These are phyloP conservation scores for Callopanchax toddi DNA, from an alignment of 2,113 vertebrate genomes.

Conservation along the genomic window DNA sequence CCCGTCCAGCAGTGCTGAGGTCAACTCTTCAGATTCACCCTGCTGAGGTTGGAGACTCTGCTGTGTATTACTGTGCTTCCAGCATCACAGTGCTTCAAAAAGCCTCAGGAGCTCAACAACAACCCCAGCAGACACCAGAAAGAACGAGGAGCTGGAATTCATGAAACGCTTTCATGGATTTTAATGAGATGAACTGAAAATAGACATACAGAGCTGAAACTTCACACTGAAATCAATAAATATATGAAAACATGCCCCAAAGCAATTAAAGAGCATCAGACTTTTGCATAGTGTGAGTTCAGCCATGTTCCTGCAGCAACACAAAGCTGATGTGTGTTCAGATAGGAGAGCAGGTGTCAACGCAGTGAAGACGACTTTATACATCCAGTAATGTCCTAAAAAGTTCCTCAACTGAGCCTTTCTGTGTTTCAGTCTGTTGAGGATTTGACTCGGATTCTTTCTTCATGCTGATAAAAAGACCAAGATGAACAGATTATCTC, in stretches of 20 bases:
- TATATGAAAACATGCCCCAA: neutral
- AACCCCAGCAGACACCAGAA: neutral
- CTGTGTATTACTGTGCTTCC: conserved; percentile 28
- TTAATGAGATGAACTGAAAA: neutral
- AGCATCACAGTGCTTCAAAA: conserved; percentile 22
- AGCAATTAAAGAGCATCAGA: neutral
- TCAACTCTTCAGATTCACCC: conserved; percentile 7
- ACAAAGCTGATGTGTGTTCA: conserved; percentile 21
- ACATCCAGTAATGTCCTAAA: too few relatives aligned
- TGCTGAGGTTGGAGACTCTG: neutral
- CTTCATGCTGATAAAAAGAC: too few relatives aligned
- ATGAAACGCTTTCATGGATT: neutral
- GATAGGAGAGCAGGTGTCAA: conserved; percentile 41
- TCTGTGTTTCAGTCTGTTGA: too few relatives aligned
- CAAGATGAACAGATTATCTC: too few relatives aligned
- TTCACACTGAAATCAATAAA: neutral
- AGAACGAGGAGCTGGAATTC: neutral
- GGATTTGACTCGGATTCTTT: too few relatives aligned
- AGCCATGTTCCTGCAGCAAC: neutral
- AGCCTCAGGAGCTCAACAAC: conserved; percentile 18
- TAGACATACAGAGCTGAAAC: neutral
- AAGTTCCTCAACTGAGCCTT: too few relatives aligned
- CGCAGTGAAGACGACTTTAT: too few relatives aligned
- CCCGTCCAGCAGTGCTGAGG: neutral
- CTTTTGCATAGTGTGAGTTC: neutral